phyloP scores from a whole-genome alignment of 2,797 vertebrate genomes.

The Pempheris klunzingeri region DNA sequence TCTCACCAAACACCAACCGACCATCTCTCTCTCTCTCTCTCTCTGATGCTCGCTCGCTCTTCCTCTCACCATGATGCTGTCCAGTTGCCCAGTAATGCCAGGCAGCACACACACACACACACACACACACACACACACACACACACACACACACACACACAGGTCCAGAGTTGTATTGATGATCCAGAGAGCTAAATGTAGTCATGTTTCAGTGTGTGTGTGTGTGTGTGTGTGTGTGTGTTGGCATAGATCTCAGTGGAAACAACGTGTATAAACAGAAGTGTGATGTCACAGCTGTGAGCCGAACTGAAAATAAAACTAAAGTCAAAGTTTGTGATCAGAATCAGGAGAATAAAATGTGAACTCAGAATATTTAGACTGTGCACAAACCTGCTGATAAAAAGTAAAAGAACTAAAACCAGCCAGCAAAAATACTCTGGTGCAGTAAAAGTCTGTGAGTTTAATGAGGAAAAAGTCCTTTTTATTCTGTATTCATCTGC shows the following conservation, averaged over 20 bases:
- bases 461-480: too few relatives aligned
- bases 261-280: constrained; percentile 69
- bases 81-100: constrained; percentile 67
- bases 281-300: constrained; percentile 20
- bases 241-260: constrained; percentile 14
- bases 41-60: constrained; percentile 6
- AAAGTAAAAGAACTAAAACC: too few relatives aligned
- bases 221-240: constrained; percentile 28
- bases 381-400: too few relatives aligned
- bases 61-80: constrained; percentile 49
- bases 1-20: constrained; percentile 40
- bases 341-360: too few relatives aligned
- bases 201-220: constrained; percentile 36
- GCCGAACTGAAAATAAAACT: too few relatives aligned
- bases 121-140: constrained; percentile 36
- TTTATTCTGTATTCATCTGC: too few relatives aligned
- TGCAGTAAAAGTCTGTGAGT: too few relatives aligned
- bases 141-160: constrained; percentile 19
- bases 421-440: too few relatives aligned
- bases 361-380: too few relatives aligned
- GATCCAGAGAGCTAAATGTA: constrained; percentile 46
- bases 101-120: constrained; percentile 37
- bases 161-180: constrained; percentile 43
- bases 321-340: too few relatives aligned
- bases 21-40: not conserved